A percentile compares a stretch with the other conserved stretches of the same genome.
phyloP scores from a whole-genome alignment of 1,140 invertebrate genomes.

The Eufriesea mexicana region DNA sequence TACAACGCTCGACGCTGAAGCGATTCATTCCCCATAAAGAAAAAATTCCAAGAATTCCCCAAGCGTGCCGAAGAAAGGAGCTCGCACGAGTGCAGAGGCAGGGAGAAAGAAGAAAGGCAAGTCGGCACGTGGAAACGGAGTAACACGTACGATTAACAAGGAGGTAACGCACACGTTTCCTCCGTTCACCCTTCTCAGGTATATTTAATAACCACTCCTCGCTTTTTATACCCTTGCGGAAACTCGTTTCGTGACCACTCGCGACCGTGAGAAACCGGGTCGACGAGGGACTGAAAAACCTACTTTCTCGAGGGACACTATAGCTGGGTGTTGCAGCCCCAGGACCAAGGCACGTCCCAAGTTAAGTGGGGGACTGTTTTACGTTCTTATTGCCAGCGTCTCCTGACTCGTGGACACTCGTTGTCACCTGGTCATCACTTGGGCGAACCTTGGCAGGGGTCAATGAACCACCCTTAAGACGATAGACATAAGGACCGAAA shows the following conservation, averaged over 20 bases:
- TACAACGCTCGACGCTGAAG: too few species aligned
- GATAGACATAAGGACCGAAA: too few species aligned
- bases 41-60: not conserved
- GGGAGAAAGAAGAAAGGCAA: not conserved
- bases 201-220: conserved; percentile 65
- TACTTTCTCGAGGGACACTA: conserved; percentile 36
- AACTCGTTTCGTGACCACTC: conserved; percentile 54
- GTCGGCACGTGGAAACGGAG: not conserved
- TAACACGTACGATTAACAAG: conserved; percentile 40
- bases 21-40: too few species aligned
- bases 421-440: too few species aligned
- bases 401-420: too few species aligned
- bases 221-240: conserved; percentile 56
- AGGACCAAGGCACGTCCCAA: too few species aligned
- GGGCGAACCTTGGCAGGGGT: too few species aligned
- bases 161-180: conserved; percentile 50
- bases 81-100: not conserved
- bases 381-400: too few species aligned
- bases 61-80: not conserved
- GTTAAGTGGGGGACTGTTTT: too few species aligned
- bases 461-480: too few species aligned
- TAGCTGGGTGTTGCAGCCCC: too few species aligned
- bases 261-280: conserved; percentile 60
- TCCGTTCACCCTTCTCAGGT: conserved; percentile 51
- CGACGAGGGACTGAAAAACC: conserved; percentile 43